Base-by-base conservation (phyloP, 2,888 invertebrate species). In the Drosophila setosimentum region DNA sequence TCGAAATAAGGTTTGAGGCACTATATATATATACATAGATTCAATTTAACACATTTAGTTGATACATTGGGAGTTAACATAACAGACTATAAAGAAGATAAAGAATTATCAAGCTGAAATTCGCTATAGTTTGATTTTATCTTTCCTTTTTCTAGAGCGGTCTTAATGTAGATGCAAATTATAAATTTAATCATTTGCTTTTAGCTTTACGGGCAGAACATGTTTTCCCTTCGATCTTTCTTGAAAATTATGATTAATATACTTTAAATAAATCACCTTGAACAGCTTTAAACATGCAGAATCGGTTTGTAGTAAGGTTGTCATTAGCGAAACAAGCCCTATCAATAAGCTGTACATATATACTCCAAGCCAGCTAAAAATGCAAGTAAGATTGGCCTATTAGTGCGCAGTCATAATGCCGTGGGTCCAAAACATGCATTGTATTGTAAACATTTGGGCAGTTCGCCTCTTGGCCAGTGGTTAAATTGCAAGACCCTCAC, bases 371-470 rank as follows among this genome's bases (percentile, higher is more conserved):
- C 35, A 21, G 11, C 18, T 8, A 45, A 48, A 63, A 45, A 32
- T 60, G 60, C 75, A 61, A 42, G 62, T 64, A 45, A 66, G 35
- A n/a, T 21, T n/a, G 7, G 8, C 42, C 35, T 1, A 37, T 21
- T 61, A 33, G 37, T 21, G 29, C 33, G 29, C 35, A 35, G 54
- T 32, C 62, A 51, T 33, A 45, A 18, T 58, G 18, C 1, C 33
- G 13, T 29, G 61, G 58, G 18, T 2, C 21, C 13, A 2, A 63
- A 68, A 70, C 16, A 54, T 71, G 60, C 60, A 72, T 72, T 67
- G 58, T 72, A 72, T 75, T 70, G 64, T 53, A 68, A 57, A 27
- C 55, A 64, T 68, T 68, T 64, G 58, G 59, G 40, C 69, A 57
- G 68, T 45, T 60, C 8, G 32, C 35, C 21, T 24, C 42, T 54